A percentile compares a stretch with the other conserved stretches of the same genome.
Evolutionary conservation across 1,140 invertebrate genomes (phyloP).

Genomic region (Zaprionus davidi): DNA sequence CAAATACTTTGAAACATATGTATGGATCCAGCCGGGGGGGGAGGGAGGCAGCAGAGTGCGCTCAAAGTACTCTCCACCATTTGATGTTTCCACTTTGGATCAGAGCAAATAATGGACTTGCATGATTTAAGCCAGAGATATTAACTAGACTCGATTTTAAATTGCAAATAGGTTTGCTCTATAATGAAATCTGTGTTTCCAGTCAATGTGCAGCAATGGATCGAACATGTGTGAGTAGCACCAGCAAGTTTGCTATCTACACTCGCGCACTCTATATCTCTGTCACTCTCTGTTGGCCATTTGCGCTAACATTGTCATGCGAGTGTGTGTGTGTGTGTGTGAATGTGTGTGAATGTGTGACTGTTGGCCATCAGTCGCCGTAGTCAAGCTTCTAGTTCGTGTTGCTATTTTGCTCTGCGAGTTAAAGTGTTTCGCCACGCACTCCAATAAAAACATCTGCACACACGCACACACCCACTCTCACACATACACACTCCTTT

Average conservation of each 20-base stretch:
- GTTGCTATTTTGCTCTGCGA: conserved; percentile 59
- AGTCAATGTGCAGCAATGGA: conserved; percentile 30
- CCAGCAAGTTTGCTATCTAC: conserved; percentile 22
- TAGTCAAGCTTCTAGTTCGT: conserved; percentile 44
- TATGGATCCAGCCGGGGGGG: neutral
- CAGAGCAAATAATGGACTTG: conserved; percentile 18
- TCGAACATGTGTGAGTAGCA: conserved; percentile 7
- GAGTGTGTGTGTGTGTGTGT: neutral
- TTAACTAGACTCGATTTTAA: neutral
- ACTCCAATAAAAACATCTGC: conserved; percentile 80
- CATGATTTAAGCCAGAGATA: conserved; percentile 11
- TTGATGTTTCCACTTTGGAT: conserved; percentile 48
- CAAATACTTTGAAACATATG: conserved; percentile 69
- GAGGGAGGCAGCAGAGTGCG: neutral
- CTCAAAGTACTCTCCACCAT: conserved; percentile 50
- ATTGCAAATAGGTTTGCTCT: conserved; percentile 11
- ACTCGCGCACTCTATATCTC: neutral
- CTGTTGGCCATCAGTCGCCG: conserved; percentile 39
- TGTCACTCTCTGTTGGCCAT: conserved; percentile 23
- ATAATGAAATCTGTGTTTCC: conserved; percentile 36
- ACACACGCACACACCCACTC: conserved; percentile 49
- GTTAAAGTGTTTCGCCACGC: conserved; percentile 79
- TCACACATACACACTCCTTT: conserved; percentile 43
- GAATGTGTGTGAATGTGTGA: no score
- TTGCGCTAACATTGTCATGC: conserved; percentile 2